A percentile compares a stretch with the other conserved stretches of the same genome.
Conservation (phyloP, 2,113 vertebrate genomes). For the Cyprinodon variegatus region DNA sequence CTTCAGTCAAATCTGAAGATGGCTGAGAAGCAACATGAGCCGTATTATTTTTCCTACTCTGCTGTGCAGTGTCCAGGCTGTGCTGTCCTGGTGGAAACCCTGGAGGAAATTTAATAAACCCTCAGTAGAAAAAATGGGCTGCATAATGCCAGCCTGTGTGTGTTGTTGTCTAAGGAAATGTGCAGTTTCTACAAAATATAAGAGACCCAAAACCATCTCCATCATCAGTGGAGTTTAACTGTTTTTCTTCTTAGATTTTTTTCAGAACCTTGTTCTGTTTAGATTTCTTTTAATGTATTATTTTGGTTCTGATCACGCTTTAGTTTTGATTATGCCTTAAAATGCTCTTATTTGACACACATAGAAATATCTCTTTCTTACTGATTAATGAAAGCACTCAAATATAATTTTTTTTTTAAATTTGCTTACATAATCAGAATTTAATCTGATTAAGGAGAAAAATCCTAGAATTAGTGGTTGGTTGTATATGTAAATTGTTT, state of each 20-base stretch:
- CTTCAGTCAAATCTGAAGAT: constrained; percentile 62
- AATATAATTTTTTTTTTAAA: neutral
- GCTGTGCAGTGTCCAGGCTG: constrained; percentile 46
- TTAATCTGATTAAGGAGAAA: neutral
- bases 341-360: neutral
- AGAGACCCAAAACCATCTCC: neutral
- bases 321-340: neutral
- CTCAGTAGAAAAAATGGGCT: constrained; percentile 34
- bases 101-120: constrained; percentile 64
- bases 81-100: constrained; percentile 47
- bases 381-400: neutral
- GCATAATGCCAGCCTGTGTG: constrained; percentile 24
- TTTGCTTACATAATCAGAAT: neutral
- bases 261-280: neutral
- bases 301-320: neutral
- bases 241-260: neutral
- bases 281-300: neutral
- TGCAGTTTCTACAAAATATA: neutral
- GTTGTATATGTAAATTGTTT: neutral
- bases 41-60: constrained; percentile 42
- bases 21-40: constrained; percentile 64
- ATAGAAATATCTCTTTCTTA: neutral
- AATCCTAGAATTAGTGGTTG: neutral
- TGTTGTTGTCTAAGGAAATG: constrained; percentile 1
- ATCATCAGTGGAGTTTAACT: neutral